phyloP scores from a whole-genome alignment of 2,888 invertebrate genomes.

The Leucania comma region DNA sequence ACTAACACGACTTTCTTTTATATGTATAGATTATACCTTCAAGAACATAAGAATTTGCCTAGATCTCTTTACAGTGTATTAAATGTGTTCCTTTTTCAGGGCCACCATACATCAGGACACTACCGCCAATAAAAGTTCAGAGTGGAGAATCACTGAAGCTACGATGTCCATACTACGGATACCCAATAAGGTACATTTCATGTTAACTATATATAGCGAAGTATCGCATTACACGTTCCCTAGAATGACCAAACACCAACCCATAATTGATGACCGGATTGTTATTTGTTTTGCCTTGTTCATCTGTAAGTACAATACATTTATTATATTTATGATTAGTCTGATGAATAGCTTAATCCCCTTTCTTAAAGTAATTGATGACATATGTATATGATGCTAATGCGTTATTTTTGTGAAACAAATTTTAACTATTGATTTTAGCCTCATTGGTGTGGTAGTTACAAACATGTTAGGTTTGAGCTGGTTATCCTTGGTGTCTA shows the following conservation, averaged over 20 bases:
- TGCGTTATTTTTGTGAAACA: background rate
- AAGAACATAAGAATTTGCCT: too few species aligned
- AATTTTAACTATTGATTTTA: background rate
- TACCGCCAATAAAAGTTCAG: constrained; percentile 94
- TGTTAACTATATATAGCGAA: background rate
- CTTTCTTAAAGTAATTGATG: background rate
- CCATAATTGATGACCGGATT: constrained; percentile 5
- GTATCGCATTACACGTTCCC: background rate
- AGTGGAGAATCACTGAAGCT: constrained; percentile 94
- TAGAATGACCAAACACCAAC: constrained; percentile 1
- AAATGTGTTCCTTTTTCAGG: constrained; percentile 84
- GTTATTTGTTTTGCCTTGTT: background rate
- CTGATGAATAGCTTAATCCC: background rate
- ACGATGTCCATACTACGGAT: constrained; percentile 96
- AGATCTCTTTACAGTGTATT: background rate
- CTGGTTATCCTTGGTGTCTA: background rate
- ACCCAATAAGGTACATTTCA: constrained; percentile 92
- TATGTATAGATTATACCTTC: too few species aligned
- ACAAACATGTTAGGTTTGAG: background rate
- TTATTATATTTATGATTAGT: constrained; percentile 3
- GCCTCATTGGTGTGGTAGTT: background rate
- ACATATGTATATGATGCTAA: background rate
- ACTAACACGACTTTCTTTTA: too few species aligned
- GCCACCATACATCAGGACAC: constrained; percentile 93
- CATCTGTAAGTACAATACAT: background rate